A percentile compares a stretch with the other conserved stretches of the same genome.
Evolutionary conservation across 2,113 vertebrate genomes (phyloP).

Genomic region (Atractosteus spatula): DNA sequence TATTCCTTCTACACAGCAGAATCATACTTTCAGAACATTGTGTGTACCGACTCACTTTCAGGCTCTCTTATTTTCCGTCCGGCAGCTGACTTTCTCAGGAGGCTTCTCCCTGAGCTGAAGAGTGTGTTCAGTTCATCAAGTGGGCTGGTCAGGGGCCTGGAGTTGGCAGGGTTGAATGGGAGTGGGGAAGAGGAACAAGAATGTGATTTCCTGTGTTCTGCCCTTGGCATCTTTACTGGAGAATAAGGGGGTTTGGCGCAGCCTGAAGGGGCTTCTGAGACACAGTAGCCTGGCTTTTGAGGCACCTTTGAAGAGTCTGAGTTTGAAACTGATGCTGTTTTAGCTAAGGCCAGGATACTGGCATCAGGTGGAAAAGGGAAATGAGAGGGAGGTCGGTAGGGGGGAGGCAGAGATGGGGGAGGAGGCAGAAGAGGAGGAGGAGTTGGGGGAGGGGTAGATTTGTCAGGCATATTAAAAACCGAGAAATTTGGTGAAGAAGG

Average conservation of each 20-base stretch:
- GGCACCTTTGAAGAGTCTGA: conserved; percentile 65
- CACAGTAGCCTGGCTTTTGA: conserved; percentile 51
- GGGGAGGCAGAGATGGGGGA: conserved; percentile 62
- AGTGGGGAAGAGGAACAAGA: conserved; percentile 74
- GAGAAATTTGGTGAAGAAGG: conserved; percentile 77
- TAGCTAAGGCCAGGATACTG: conserved; percentile 57
- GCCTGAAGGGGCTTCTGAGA: conserved; percentile 59
- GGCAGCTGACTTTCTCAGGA: conserved; percentile 83
- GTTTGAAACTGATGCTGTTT: conserved; percentile 55
- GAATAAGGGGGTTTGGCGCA: conserved; percentile 72
- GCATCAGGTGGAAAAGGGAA: conserved; percentile 81
- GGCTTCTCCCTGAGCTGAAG: conserved; percentile 86
- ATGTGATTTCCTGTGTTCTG: conserved; percentile 71
- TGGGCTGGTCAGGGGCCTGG: conserved; percentile 82
- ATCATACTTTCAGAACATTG: too few relatives aligned
- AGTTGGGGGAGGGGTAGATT: conserved; percentile 78
- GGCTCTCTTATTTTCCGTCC: conserved; percentile 85
- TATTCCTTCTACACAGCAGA: too few relatives aligned
- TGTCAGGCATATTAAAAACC: conserved; percentile 69
- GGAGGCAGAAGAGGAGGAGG: conserved; percentile 64
- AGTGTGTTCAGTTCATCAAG: conserved; percentile 91
- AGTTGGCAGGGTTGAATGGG: conserved; percentile 78
- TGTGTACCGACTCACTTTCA: conserved; percentile 61
- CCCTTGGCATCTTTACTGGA: conserved; percentile 71
- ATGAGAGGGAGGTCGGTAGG: conserved; percentile 74